These are phyloP conservation scores for Sesamia nonagrioides DNA, from an alignment of 1,140 invertebrate species.

Conservation along the genomic window DNA sequence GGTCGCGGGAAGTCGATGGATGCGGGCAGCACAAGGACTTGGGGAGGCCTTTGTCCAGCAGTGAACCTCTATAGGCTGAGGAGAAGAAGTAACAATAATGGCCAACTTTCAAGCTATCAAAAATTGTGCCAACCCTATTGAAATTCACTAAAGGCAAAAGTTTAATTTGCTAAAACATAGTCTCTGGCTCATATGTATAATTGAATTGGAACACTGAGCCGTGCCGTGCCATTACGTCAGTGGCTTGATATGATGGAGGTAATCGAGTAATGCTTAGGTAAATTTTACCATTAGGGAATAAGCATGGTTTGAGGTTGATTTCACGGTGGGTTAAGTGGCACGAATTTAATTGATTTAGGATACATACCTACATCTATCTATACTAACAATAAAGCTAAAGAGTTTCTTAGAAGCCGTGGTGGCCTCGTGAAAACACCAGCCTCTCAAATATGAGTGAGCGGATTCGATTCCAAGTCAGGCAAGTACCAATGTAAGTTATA, in stretches of 20 bases:
- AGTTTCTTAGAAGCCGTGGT: no score
- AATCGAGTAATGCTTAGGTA: not conserved
- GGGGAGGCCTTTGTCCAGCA: no score
- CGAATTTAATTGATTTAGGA: not conserved
- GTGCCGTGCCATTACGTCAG: not conserved
- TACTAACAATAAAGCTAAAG: no score
- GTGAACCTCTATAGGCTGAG: no score
- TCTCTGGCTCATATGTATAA: not conserved
- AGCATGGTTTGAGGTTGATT: not conserved
- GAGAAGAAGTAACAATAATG: no score
- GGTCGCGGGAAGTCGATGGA: no score
- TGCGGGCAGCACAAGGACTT: no score
- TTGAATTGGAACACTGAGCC: not conserved
- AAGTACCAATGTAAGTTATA: no score
- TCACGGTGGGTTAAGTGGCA: not conserved
- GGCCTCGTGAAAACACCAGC: no score
- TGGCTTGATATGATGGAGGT: not conserved
- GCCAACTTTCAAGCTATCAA: not conserved
- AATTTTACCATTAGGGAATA: not conserved
- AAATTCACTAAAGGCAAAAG: not conserved
- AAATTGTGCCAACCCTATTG: not conserved
- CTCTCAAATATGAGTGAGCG: no score
- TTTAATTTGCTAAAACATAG: conserved; percentile 39
- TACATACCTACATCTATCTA: no score
- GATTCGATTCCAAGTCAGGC: no score